These are phyloP conservation scores for Drosophila ezoana DNA, from an alignment of 2,888 invertebrate species.

Conservation along the genomic window DNA sequence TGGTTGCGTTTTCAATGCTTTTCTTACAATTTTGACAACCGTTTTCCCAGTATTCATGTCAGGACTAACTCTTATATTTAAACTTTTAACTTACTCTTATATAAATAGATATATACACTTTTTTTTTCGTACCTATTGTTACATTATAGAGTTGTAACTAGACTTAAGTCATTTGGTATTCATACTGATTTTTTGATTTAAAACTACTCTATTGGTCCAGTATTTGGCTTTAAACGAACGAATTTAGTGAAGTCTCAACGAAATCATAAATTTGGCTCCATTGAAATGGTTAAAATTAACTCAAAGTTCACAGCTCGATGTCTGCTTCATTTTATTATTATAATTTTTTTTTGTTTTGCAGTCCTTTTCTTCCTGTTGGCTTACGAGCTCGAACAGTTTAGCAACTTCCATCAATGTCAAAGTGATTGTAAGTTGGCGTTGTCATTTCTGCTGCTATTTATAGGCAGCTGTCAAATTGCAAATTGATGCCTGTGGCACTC, in stretches of 20 bases:
- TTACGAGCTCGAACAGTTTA: conserved; percentile 25
- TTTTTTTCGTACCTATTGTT: too few species aligned
- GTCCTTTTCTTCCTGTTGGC: neutral
- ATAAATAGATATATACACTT: too few species aligned
- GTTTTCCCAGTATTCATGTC: too few species aligned
- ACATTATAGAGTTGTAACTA: too few species aligned
- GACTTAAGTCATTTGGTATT: too few species aligned
- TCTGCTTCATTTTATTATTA: neutral
- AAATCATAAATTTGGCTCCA: neutral
- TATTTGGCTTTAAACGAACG: neutral
- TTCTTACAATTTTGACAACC: too few species aligned
- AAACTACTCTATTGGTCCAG: neutral
- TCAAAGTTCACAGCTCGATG: neutral
- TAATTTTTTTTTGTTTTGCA: too few species aligned
- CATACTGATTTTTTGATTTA: neutral
- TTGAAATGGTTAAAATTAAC: conserved; percentile 5
- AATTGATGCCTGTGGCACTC: conserved; percentile 63
- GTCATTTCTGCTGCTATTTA: conserved; percentile 43
- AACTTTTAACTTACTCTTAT: too few species aligned
- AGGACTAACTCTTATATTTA: too few species aligned
- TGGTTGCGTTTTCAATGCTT: too few species aligned
- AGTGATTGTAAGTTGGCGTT: conserved; percentile 40
- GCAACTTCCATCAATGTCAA: conserved; percentile 55
- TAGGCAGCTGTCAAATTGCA: conserved; percentile 69
- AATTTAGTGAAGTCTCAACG: neutral